Conservation (phyloP, 1,140 invertebrate genomes). For the Drosophila seguyi region DNA sequence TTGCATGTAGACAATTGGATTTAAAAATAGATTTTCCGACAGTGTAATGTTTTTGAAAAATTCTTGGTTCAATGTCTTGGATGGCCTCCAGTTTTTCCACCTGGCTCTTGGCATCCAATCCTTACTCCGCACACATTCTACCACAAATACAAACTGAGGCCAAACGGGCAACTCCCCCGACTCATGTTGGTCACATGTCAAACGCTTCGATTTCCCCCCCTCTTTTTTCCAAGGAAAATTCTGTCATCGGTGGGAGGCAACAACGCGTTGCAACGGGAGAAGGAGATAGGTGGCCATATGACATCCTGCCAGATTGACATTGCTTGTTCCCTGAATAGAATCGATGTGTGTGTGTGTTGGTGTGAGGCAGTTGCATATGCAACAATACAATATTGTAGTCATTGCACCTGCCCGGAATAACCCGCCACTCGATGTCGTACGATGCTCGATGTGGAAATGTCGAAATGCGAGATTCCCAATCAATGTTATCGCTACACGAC, state of each 20-base stretch:
- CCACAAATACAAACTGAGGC: conserved; percentile 7
- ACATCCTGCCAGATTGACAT: conserved; percentile 43
- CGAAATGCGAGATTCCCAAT: conserved; percentile 39
- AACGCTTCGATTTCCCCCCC: conserved; percentile 63
- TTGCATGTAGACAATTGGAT: too few relatives aligned
- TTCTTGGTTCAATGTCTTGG: conserved; percentile 26
- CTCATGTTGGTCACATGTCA: conserved; percentile 69
- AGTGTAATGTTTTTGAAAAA: background rate
- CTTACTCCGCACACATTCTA: conserved; percentile 4
- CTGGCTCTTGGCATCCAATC: conserved; percentile 18
- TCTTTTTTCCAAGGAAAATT: conserved; percentile 35
- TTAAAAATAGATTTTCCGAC: background rate
- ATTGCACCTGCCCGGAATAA: conserved; percentile 35
- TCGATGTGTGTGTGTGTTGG: conserved; percentile 24
- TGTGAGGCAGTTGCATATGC: conserved; percentile 27
- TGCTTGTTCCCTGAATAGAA: conserved; percentile 31
- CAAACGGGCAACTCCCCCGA: conserved; percentile 30
- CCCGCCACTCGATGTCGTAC: background rate
- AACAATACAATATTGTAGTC: too few relatives aligned
- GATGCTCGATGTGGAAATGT: conserved; percentile 40
- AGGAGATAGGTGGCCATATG: conserved; percentile 6
- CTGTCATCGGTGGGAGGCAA: conserved; percentile 1
- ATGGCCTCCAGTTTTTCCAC: conserved; percentile 15
- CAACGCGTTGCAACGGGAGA: too few relatives aligned
- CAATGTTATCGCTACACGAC: conserved; percentile 25